phyloP scores from a whole-genome alignment of 1,140 invertebrate species.

The Trinorchestia longiramus region DNA sequence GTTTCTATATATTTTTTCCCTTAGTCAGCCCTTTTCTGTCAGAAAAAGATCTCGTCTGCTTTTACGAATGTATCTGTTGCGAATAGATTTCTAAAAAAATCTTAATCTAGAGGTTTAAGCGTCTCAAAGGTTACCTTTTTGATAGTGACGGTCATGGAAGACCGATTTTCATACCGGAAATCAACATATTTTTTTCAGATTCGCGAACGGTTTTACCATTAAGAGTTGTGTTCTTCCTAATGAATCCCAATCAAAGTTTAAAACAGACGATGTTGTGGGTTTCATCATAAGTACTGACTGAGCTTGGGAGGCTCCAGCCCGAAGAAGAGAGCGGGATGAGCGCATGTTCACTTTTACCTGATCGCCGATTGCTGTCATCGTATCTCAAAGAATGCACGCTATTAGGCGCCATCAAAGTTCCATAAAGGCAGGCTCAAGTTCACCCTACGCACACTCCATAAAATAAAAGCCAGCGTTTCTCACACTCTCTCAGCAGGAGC shows the following conservation, averaged over 20 bases:
- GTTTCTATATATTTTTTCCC: neutral
- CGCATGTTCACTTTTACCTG: neutral
- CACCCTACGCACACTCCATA: neutral
- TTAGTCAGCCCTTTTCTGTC: neutral
- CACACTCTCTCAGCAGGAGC: constrained; percentile 21
- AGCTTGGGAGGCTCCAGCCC: neutral
- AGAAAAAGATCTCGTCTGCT: neutral
- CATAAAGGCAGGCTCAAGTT: constrained; percentile 8
- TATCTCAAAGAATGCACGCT: constrained; percentile 9
- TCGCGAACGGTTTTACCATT: neutral
- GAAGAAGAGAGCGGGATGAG: neutral
- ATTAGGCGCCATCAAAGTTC: constrained; percentile 16
- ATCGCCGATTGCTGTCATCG: constrained; percentile 28
- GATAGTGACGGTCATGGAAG: neutral
- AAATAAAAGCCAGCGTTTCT: constrained; percentile 3
- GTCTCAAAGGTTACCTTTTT: neutral
- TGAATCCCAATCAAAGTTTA: neutral
- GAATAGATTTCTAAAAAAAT: neutral
- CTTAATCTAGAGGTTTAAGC: neutral
- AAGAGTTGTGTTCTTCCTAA: neutral
- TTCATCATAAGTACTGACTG: neutral
- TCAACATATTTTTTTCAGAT: neutral
- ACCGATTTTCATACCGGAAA: neutral
- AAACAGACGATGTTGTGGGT: neutral
- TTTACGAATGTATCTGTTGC: neutral